Percentiles rank a stretch among this genome's conserved stretches.
Evolutionary conservation across 2,113 vertebrate genomes (phyloP).

Genomic region (Mastomys natalensis): DNA sequence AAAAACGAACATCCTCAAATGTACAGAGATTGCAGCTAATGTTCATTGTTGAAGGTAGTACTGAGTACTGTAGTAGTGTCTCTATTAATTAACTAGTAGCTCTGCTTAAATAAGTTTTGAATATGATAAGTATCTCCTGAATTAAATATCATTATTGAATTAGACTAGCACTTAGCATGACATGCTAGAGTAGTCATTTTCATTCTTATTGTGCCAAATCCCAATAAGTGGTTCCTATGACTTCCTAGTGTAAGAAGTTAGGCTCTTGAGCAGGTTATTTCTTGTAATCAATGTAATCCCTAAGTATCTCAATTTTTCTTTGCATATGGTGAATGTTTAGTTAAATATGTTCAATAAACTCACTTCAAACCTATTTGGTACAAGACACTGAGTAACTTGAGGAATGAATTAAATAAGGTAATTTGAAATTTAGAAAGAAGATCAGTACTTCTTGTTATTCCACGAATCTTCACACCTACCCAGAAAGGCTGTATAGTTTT

Average conservation of each 20-base stretch:
- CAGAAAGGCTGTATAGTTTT: background rate
- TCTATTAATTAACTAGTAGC: background rate
- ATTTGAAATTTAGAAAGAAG: conserved; percentile 8
- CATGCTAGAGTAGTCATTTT: background rate
- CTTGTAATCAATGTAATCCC: background rate
- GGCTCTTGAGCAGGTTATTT: background rate
- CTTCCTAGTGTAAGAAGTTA: background rate
- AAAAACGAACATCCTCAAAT: background rate
- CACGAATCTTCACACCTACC: background rate
- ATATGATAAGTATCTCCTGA: background rate
- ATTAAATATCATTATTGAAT: background rate
- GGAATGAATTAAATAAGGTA: background rate
- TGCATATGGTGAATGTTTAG: background rate
- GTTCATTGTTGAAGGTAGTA: background rate
- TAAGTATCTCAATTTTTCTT: background rate
- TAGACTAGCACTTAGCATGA: background rate
- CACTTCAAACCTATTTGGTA: background rate
- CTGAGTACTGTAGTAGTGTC: background rate
- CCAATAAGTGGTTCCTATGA: background rate
- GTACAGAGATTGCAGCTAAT: background rate
- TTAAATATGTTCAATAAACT: background rate
- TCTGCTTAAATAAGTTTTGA: background rate
- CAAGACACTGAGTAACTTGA: background rate
- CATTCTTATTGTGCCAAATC: background rate
- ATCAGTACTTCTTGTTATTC: background rate